Percentiles rank a stretch among this genome's conserved stretches.
These are phyloP conservation scores for Lepidothrix coronata DNA, from an alignment of 2,113 vertebrate genomes.

Conservation along the genomic window DNA sequence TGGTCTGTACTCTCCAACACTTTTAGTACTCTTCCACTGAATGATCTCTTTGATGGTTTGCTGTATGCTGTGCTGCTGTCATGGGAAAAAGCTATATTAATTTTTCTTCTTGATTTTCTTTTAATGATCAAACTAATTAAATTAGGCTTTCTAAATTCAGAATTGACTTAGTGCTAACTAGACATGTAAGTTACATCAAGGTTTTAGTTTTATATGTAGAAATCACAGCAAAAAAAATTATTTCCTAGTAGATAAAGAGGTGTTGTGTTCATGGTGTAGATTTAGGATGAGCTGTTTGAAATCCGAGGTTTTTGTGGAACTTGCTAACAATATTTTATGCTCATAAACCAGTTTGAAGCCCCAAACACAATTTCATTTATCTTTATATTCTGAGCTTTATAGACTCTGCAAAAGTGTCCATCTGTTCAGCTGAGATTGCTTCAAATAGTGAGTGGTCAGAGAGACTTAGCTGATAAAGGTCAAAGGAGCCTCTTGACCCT, in stretches of 20 bases:
- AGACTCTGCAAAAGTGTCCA: conserved; percentile 79
- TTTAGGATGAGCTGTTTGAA: conserved; percentile 2
- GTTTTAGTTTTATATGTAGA: not conserved
- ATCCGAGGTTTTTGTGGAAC: conserved; percentile 4
- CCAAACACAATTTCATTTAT: conserved; percentile 75
- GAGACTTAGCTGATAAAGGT: conserved; percentile 79
- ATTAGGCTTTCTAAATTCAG: not conserved
- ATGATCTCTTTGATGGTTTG: not conserved
- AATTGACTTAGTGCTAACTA: not conserved
- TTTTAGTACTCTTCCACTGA: not conserved
- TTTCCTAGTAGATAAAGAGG: not conserved
- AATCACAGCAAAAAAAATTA: not conserved
- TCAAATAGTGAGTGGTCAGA: conserved; percentile 75
- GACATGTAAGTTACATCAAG: not conserved
- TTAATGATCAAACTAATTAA: not conserved
- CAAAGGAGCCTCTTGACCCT: conserved; percentile 78
- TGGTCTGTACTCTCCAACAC: not conserved
- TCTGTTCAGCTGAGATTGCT: conserved; percentile 87
- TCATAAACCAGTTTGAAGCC: conserved; percentile 65
- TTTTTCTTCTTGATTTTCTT: not conserved
- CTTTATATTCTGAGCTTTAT: conserved; percentile 77
- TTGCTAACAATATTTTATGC: conserved; percentile 60
- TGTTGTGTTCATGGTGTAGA: not conserved
- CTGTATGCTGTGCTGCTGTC: not conserved
- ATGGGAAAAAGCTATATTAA: not conserved